phyloP scores from a whole-genome alignment of 2,888 invertebrate genomes.

The Neria commutata region DNA sequence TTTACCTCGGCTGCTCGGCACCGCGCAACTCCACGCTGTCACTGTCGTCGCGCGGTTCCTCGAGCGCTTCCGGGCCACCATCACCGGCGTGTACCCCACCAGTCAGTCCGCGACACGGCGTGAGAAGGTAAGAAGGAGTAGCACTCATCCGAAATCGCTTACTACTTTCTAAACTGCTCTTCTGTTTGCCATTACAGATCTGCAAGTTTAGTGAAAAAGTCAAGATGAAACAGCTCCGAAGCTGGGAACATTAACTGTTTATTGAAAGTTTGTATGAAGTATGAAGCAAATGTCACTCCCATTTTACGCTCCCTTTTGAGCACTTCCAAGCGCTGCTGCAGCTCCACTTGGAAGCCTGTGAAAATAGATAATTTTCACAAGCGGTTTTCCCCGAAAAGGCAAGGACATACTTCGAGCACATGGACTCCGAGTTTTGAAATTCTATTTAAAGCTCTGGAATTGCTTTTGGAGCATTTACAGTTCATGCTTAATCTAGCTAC shows the following conservation, averaged over 20 bases:
- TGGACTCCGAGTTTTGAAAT: no score
- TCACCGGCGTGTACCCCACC: slow-evolving; percentile 79
- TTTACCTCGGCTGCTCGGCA: slow-evolving; percentile 66
- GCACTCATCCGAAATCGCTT: neutral
- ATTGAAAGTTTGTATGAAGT: no score
- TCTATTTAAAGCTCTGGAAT: no score
- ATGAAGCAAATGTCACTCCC: no score
- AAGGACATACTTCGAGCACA: no score
- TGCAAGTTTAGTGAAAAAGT: slow-evolving; percentile 48
- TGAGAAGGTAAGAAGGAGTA: slow-evolving; percentile 56
- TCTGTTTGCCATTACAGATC: slow-evolving; percentile 36
- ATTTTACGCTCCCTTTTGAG: neutral
- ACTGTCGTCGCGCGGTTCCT: slow-evolving; percentile 64
- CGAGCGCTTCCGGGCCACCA: slow-evolving; percentile 74
- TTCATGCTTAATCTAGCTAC: no score
- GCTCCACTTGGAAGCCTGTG: neutral
- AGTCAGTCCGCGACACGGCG: slow-evolving; percentile 73
- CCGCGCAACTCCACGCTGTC: slow-evolving; percentile 54
- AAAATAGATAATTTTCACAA: neutral
- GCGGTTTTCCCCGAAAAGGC: no score
- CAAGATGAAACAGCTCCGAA: slow-evolving; percentile 45
- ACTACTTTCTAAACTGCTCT: neutral
- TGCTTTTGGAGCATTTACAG: no score
- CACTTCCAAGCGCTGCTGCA: neutral
- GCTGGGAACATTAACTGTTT: neutral